Conservation (phyloP, 2,888 invertebrate species). For the Aproaerema taeniolella region DNA sequence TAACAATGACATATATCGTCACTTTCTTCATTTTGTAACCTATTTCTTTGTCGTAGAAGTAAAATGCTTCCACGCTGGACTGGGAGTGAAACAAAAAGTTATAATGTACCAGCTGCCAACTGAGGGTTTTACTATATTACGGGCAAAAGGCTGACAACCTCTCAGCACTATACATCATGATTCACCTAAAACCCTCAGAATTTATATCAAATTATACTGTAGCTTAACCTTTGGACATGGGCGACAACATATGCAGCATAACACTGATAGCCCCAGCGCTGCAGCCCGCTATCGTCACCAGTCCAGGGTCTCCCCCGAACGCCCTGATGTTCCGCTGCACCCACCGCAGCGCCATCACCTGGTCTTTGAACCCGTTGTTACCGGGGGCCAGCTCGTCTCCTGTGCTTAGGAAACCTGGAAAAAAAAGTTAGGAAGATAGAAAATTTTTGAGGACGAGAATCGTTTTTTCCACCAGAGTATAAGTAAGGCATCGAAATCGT, state of each 20-base stretch:
- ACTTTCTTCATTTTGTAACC: conserved; percentile 19
- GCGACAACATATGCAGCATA: conserved; percentile 78
- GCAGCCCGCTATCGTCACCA: conserved; percentile 81
- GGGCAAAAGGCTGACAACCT: too few species aligned
- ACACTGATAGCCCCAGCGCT: conserved; percentile 72
- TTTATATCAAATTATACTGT: too few species aligned
- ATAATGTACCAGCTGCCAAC: too few species aligned
- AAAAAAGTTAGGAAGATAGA: neutral
- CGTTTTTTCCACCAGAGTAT: neutral
- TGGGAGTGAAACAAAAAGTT: too few species aligned
- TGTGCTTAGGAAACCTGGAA: conserved; percentile 78
- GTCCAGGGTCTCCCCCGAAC: conserved; percentile 82
- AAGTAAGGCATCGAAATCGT: neutral
- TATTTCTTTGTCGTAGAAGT: too few species aligned
- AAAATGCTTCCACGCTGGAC: too few species aligned
- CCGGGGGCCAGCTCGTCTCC: conserved; percentile 82
- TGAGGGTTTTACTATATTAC: too few species aligned
- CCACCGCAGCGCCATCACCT: conserved; percentile 82
- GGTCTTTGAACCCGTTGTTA: conserved; percentile 84
- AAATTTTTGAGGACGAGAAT: neutral
- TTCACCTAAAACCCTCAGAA: too few species aligned
- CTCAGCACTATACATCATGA: too few species aligned
- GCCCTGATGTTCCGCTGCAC: conserved; percentile 79
- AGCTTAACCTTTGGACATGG: conserved; percentile 76
- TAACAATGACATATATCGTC: conserved; percentile 3